Conservation (phyloP, 2,797 vertebrate genomes). For the Garrulus glandarius region DNA sequence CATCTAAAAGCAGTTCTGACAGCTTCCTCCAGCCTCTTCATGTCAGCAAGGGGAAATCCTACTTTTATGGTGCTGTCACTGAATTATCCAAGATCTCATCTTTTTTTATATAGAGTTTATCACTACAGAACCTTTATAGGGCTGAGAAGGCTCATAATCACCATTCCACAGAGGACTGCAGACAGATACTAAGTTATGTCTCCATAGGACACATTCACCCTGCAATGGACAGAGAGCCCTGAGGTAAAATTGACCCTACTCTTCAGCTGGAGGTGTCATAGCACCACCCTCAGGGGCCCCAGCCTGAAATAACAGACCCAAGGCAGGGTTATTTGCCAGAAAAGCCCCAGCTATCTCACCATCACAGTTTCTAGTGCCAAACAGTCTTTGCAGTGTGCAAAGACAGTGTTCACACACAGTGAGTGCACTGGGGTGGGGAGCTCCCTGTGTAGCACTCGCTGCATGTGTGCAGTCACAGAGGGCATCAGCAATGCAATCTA, state of each 20-base stretch:
- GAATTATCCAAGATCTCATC: neutral
- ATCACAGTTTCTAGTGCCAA: neutral
- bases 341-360: neutral
- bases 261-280: neutral
- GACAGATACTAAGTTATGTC: neutral
- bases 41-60: neutral
- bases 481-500: neutral
- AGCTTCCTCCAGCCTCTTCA: neutral
- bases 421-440: neutral
- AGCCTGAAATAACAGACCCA: neutral
- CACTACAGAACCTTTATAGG: neutral
- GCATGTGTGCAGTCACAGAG: rapidly evolving
- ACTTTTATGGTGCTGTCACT: neutral
- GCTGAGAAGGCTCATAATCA: neutral
- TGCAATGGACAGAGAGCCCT: neutral
- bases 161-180: neutral
- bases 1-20: neutral
- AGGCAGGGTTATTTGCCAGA: rapidly evolving
- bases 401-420: neutral
- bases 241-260: neutral
- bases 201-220: neutral
- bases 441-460: neutral
- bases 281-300: neutral
- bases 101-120: neutral
- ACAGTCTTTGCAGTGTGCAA: neutral